These are phyloP conservation scores for Pygoscelis antarcticus DNA, from an alignment of 2,113 vertebrate genomes.

Conservation along the genomic window DNA sequence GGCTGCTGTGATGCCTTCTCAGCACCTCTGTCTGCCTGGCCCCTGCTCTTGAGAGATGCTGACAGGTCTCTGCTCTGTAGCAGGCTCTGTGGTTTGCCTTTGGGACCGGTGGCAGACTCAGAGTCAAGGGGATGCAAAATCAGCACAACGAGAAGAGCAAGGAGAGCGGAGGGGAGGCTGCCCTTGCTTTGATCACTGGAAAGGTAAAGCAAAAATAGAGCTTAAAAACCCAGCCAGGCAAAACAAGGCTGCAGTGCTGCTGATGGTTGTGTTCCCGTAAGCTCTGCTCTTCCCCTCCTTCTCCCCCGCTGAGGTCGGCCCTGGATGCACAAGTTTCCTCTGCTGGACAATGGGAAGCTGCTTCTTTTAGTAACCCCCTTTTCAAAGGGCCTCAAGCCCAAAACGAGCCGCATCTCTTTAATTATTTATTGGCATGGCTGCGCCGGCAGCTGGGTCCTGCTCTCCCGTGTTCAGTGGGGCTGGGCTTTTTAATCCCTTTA, in stretches of 20 bases:
- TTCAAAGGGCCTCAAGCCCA: slow-evolving; percentile 45
- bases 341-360: slow-evolving; percentile 42
- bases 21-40: slow-evolving; percentile 15
- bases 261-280: slow-evolving; percentile 3
- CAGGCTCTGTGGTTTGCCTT: slow-evolving; percentile 20
- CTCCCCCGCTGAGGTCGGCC: not conserved
- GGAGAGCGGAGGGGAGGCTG: slow-evolving; percentile 1
- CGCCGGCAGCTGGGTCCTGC: slow-evolving; percentile 60
- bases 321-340: not conserved
- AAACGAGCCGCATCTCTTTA: slow-evolving; percentile 42
- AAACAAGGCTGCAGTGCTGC: slow-evolving; percentile 25
- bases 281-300: not conserved
- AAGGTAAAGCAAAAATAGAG: slow-evolving; percentile 65
- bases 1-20: not conserved
- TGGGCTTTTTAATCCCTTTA: slow-evolving; percentile 53
- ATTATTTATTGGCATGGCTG: slow-evolving; percentile 65
- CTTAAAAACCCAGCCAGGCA: slow-evolving; percentile 46
- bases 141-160: slow-evolving; percentile 38
- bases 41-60: slow-evolving; percentile 38
- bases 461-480: not conserved
- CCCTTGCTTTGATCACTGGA: slow-evolving; percentile 56
- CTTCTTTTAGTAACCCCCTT: slow-evolving; percentile 35
- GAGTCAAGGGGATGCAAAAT: slow-evolving; percentile 58
- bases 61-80: slow-evolving; percentile 8
- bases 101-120: not conserved